Evolutionary conservation across 2,888 invertebrate genomes (phyloP), one percentile per base, ranked within the genome.

Genomic region (Heliconius charithonia): DNA sequence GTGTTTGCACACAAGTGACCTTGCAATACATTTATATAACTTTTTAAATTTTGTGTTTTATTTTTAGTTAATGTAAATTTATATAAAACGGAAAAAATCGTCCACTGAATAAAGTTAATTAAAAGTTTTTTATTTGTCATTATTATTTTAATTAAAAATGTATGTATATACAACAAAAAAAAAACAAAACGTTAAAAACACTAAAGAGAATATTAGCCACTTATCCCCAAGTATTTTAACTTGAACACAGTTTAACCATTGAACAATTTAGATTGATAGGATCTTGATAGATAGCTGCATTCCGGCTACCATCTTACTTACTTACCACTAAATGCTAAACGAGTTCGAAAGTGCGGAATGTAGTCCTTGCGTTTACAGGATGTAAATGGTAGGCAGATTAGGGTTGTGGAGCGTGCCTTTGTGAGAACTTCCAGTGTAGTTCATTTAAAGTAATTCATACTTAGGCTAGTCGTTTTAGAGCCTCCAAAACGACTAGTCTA

Each of bases 331-430:
- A 71, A 72, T 66, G 71, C 41, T 73, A 56, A 75, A 63, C 41
- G 75, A 71, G 79, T 65, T 76, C 71, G 71, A 59, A 66, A 79
- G 75, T 76, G 79, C 76, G 59, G 71, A 51, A 32, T 71, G 70
- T 71, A 37, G 59, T 67, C 32, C 32, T 63, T n/a, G 9, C 22
- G 56, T 32, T 72, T 72, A 59, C 32, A 59, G 32, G 32, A 56
- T 72, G 59, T 72, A 72, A 72, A 32, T 72, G 29, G 59, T 32
- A 59, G 32, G 22, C 13, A 4, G 32, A 13, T 9, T n/a, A 56
- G 56, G 72, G 72, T 1, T 69, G 71, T 3, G 22, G 27, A 29
- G 13, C 25, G 3, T 4, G 62, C 62, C 25, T 62, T 25, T 62
- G 25, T 12, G 0, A 63, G 13, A 63, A 63, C 25, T 63, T 27